Evolutionary conservation across 2,113 vertebrate species (phyloP), one percentile per base, ranked within the genome.

Genomic region (Syngnathus typhle): DNA sequence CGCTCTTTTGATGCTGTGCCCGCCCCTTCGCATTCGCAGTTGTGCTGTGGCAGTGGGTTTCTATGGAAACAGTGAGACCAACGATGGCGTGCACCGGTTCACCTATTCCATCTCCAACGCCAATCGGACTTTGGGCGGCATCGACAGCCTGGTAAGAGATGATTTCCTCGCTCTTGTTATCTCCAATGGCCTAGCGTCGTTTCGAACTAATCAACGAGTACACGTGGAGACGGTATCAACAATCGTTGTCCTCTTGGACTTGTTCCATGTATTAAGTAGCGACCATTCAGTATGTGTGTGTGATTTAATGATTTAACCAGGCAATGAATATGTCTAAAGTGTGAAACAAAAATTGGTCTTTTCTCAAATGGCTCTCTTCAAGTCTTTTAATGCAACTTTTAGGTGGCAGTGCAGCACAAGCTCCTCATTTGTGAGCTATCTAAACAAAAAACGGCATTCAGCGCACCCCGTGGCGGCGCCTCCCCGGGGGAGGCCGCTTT

Each of bases 31-130:
- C 21, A 69, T 38, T 60, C 63, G 58, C 79, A 99, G 97, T n/a
- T 92, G 91, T 13, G 94, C 95, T 0, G 92, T 99, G 0, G 95
- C 94, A 21, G 67, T 96, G 41, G 97, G 97, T 89, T 99, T 98
- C 90, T 99, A 98, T 38, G 97, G 97, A 70, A 99, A 98, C 93
- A 98, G 97, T 0, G 94, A 99, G 91, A 93, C 94, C 89, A 96
- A 95, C 0, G 96, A 98, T 0, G 96, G 96, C 0, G 84, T 94
- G 47, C 92, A 95, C 90, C 96, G 96, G 91, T 91, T 99, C 82
- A 94, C 94, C 87, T 95, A 96, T 64, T 94, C 95, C 71, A 86
- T 99, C 87, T 91, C 93, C 83, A 93, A 92, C 0, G 94, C 94
- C 76, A 98, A 98, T 93, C 94, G 93, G 73, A 98, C 96, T 6